Evolutionary conservation across 2,888 invertebrate genomes (phyloP).

Genomic region (Leptopilina syphax): DNA sequence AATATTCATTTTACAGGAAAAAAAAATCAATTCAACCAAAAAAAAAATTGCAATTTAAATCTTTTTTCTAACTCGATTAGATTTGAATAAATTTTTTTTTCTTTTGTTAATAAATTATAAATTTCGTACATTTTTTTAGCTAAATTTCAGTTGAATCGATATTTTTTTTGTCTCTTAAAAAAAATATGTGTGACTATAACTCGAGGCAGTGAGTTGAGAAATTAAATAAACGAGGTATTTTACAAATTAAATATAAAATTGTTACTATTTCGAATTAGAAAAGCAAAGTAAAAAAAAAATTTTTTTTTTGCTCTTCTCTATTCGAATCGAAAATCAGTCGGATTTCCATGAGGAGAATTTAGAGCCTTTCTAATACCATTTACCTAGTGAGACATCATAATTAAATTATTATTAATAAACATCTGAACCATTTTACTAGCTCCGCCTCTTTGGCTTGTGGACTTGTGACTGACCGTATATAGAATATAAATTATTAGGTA

Average conservation of each 20-base stretch:
- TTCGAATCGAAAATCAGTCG: conserved; percentile 41
- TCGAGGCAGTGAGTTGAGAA: no score
- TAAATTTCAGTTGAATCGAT: no score
- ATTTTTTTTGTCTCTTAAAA: no score
- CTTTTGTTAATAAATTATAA: background rate
- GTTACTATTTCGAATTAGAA: background rate
- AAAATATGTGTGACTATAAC: no score
- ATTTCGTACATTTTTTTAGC: no score
- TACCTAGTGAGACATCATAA: conserved; percentile 62
- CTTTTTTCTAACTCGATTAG: background rate
- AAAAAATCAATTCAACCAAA: conserved; percentile 47
- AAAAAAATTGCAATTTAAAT: background rate
- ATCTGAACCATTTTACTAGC: conserved; percentile 69
- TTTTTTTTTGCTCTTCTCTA: background rate
- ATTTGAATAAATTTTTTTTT: background rate
- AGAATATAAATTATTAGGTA: conserved; percentile 65
- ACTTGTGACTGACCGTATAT: conserved; percentile 70
- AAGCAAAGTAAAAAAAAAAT: background rate
- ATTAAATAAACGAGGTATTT: no score
- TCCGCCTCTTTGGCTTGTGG: conserved; percentile 76
- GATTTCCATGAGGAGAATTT: conserved; percentile 35
- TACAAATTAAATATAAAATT: no score
- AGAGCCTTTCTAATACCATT: conserved; percentile 54
- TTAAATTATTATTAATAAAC: conserved; percentile 62
- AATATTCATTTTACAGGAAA: conserved; percentile 43